Evolutionary conservation across 2,113 vertebrate genomes (phyloP), one percentile per base, ranked within the genome.

Genomic region (Copsychus sechellarum): DNA sequence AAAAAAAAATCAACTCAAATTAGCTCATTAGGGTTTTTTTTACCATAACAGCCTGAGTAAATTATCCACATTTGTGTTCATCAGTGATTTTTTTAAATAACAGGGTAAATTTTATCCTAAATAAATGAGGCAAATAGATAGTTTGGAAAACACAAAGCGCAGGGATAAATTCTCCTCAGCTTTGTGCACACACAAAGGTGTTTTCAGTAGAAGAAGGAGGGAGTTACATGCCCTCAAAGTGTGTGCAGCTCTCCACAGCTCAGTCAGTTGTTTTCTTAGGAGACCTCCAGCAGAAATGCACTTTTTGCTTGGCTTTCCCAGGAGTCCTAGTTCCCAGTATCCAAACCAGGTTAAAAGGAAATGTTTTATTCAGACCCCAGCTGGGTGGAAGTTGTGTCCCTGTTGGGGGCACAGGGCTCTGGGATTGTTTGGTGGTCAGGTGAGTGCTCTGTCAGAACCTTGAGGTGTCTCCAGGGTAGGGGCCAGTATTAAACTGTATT

Each of bases 221-320:
- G 14, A 57, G 5, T 38, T 26, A 3, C 0, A 3, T 62, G 38
- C 24, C 10, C 28, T 90, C 25, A 1, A 5, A 81, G 7, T 8
- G 5, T 26, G 26, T 11, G 23, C 29, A 67, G 23, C 26, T 80
- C 24, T 29, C 8, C 1, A 0, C 54, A 54, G 43, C n/a, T 53
- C 48, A 40, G 19, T 34, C n/a, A 13, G 34, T 8, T 15, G 14
- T n/a, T 86, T 51, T 23, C 36, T 3, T 14, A 29, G 36, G 5
- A 60, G 43, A 29, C 11, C 11, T 84, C 17, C 25, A 57, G n/a
- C 43, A 86, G 72, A 84, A 84, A 79, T 28, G 23, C 13, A 11
- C 22, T 4, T 24, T 58, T 24, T 58, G 22, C 15, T 69, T 31
- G 40, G 48, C 70, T 76, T 90, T 70, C 42, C 42, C n/a, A 14